phyloP scores from a whole-genome alignment of 2,797 vertebrate species.

The Chromobotia macracanthus region DNA sequence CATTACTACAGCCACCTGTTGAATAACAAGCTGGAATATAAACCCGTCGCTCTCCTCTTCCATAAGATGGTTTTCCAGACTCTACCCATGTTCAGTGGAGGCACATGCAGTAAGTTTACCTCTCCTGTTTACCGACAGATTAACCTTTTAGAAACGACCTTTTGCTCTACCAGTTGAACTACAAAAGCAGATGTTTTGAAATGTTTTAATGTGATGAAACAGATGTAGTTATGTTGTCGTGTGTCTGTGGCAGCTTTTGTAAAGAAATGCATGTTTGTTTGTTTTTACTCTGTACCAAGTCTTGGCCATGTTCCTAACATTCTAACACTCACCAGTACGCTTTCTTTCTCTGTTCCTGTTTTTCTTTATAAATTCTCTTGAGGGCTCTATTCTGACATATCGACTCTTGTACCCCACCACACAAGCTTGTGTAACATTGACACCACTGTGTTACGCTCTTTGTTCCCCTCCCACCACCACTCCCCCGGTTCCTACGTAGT shows the following conservation, averaged over 20 bases:
- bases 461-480: not conserved
- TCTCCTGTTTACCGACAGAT: conserved; percentile 7
- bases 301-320: conserved; percentile 68
- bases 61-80: conserved; percentile 99
- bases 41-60: conserved; percentile 97
- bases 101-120: conserved; percentile 97
- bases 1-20: conserved; percentile 99
- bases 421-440: conserved; percentile 9
- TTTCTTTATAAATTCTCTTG: conserved; percentile 54
- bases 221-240: not conserved
- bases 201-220: not conserved
- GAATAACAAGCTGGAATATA: conserved; percentile 97
- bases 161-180: not conserved
- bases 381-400: conserved; percentile 77
- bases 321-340: conserved; percentile 61
- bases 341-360: conserved; percentile 61
- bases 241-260: conserved; percentile 1
- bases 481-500: not conserved
- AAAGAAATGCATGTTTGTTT: conserved; percentile 52
- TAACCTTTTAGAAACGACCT: not conserved
- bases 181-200: conserved; percentile 4
- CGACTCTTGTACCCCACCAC: conserved; percentile 42
- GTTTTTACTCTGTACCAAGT: conserved; percentile 52
- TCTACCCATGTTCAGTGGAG: conserved; percentile 98
- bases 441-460: conserved; percentile 13